Evolutionary conservation across 2,888 invertebrate genomes (phyloP), one percentile per base, ranked within the genome.

Genomic region (Epinotia demarniana): DNA sequence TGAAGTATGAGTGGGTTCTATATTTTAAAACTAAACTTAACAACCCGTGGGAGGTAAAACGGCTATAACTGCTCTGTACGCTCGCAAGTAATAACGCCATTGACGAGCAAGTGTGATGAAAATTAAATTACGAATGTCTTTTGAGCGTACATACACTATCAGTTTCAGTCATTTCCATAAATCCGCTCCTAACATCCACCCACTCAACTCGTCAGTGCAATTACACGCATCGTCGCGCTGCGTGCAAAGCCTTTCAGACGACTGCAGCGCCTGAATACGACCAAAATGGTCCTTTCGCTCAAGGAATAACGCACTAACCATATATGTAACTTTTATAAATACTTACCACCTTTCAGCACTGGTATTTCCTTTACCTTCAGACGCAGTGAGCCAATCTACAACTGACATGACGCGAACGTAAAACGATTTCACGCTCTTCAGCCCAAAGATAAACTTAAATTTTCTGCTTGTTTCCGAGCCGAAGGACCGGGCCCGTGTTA

Each of bases 351-450:
- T 66, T 33, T 66, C 18, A 33, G n/a, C n/a, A 66, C 13, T 49
- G 16, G 49, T 9, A 16, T 66, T 13, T 27, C 66, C n/a, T 33
- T 43, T 27, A 16, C 43, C 39, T 46, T n/a, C 49, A 69, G 60
- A 60, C 69, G 60, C 60, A 64, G 57, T 57, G 19, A 73, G 62
- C 58, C 63, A 63, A 66, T 74, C 39, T 55, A 46, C 39, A 63
- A 63, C 62, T 19, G 49, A 63, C 63, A 80, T 80, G 83, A 79
- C 81, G 82, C 79, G 79, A 79, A 77, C 77, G 78, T 80, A 76
- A 81, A 82, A 77, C 83, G 80, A 86, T 85, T 84, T 80, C 71
- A 83, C 79, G 77, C 73, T 63, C 46, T 49, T 66, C 49, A 43
- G 12, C 23, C 43, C 55, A 63, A 53, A 55, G 55, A 62, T 11